These are phyloP conservation scores for Aricia agestis DNA, from an alignment of 1,140 invertebrate species.

Conservation along the genomic window DNA sequence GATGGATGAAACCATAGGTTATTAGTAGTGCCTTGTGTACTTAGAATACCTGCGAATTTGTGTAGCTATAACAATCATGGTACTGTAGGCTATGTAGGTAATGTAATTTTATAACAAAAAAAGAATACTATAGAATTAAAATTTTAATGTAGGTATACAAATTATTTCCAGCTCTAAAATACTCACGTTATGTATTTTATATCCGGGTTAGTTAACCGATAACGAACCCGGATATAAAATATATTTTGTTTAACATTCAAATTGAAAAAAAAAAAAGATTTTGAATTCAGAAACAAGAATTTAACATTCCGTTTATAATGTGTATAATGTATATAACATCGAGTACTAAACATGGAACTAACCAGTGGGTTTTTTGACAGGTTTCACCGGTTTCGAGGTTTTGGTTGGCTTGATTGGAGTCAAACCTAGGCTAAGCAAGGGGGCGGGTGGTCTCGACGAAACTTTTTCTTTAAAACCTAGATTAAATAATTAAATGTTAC, in stretches of 20 bases:
- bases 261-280: background rate
- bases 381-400: background rate
- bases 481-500: background rate
- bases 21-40: too few relatives aligned
- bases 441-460: background rate
- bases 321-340: background rate
- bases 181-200: too few relatives aligned
- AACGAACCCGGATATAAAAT: background rate
- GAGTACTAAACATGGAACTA: background rate
- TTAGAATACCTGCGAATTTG: too few relatives aligned
- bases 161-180: too few relatives aligned
- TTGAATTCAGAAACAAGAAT: background rate
- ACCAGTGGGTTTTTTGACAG: background rate
- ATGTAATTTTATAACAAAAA: too few relatives aligned
- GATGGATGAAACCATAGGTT: too few relatives aligned
- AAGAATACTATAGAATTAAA: too few relatives aligned
- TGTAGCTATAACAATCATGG: too few relatives aligned
- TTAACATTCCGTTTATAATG: constrained; percentile 10
- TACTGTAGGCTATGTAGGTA: too few relatives aligned
- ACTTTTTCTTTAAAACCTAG: background rate
- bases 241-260: background rate
- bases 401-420: background rate
- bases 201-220: background rate
- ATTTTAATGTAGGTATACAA: too few relatives aligned
- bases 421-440: background rate